Evolutionary conservation across 2,113 vertebrate species (phyloP), one percentile per base, ranked within the genome.

Genomic region (Willisornis vidua): DNA sequence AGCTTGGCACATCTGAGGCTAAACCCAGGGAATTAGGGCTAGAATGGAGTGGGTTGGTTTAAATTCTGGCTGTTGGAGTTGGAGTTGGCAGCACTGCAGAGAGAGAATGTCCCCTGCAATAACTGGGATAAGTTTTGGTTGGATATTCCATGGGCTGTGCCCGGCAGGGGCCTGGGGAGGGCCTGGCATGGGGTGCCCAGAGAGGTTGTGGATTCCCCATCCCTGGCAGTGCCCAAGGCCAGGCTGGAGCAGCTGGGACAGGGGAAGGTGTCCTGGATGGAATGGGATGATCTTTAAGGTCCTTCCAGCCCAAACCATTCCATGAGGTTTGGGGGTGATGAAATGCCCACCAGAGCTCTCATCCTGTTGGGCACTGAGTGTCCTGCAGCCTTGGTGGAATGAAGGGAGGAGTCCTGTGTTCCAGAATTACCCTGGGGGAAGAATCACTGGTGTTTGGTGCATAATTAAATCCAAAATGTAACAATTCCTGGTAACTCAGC

Each of bases 281-380:
- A 24, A 29, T 0, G 3, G 46, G 54, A 26, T n/a, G 87, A 74
- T 29, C 46, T 48, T 31, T 35, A 1, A 24, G n/a, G 28, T 48
- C 9, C 14, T 65, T 28, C 61, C 26, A 10, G 31, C 33, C 13
- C 39, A n/a, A 39, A 75, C 0, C 28, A 19, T 48, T 22, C 54
- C 55, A 0, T 7, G n/a, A n/a, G 54, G 0, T 9, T 2, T 28
- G 67, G 15, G 25, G 45, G 1, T 35, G 45, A 4, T 5, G 51
- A 3, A 45, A 6, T 33, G 3, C n/a, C 9, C 17, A 7, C 6
- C 35, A 11, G 19, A 33, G 75, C 41, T 20, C 45, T 9, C 46
- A 45, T 73, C 5, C 0, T 8, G 11, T 0, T 35, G 71, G 87
- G 39, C 71, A 62, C 3, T 17, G 54, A 25, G 6, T 8, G 39